A percentile compares a stretch with the other conserved stretches of the same genome.
Conservation (phyloP, 2,888 invertebrate species). For the Drosophila affinis region DNA sequence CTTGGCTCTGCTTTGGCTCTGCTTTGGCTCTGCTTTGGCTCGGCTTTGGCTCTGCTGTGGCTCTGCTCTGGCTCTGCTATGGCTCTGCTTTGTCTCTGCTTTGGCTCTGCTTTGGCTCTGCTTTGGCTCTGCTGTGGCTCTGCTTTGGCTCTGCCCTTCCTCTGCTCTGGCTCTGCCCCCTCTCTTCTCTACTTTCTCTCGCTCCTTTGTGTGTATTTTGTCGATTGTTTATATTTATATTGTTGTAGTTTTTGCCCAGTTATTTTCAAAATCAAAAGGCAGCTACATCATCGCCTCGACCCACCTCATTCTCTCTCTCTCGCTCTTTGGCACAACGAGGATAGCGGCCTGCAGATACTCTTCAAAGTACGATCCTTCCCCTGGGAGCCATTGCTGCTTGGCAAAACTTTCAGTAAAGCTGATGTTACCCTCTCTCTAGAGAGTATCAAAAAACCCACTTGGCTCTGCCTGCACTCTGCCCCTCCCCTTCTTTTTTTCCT, state of each 20-base stretch:
- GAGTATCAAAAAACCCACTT: conserved; percentile 46
- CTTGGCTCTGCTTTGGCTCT: conserved; percentile 2
- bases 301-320: conserved; percentile 16
- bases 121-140: conserved; percentile 19
- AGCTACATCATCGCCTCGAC: conserved; percentile 13
- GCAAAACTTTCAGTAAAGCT: neutral
- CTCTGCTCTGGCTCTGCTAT: neutral
- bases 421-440: neutral
- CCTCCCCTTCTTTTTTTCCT: conserved; percentile 17
- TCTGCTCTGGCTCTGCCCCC: conserved; percentile 4
- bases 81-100: conserved; percentile 10
- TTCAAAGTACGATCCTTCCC: neutral
- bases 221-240: conserved; percentile 72
- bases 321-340: conserved; percentile 5
- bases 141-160: conserved; percentile 41
- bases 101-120: neutral
- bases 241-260: conserved; percentile 46
- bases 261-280: conserved; percentile 50
- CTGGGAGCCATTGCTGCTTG: neutral
- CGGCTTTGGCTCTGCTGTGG: conserved; percentile 22
- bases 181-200: neutral
- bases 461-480: conserved; percentile 5
- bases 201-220: conserved; percentile 29
- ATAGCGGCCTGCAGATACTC: neutral
- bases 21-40: neutral